These are phyloP conservation scores for Sinodicranocentrus sp. DNA, from an alignment of 2,888 invertebrate species.

Conservation along the genomic window DNA sequence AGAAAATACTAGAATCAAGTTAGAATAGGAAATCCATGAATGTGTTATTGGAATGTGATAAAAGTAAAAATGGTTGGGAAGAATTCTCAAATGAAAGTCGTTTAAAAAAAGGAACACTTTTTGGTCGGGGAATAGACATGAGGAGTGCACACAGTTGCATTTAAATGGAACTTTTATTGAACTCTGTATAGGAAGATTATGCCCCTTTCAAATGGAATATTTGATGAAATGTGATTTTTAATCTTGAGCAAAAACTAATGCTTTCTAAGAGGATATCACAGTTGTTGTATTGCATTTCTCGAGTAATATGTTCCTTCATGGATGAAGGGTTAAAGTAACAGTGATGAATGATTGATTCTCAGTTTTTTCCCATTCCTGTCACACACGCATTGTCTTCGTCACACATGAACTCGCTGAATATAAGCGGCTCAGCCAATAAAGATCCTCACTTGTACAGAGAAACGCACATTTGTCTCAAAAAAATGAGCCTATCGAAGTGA, in stretches of 20 bases:
- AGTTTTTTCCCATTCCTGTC: too few relatives aligned
- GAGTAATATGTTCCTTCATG: too few relatives aligned
- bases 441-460: too few relatives aligned
- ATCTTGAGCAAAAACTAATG: neutral
- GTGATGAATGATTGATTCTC: too few relatives aligned
- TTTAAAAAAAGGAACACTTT: conserved; percentile 27
- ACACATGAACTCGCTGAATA: too few relatives aligned
- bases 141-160: conserved; percentile 23
- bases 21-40: conserved; percentile 48
- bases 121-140: neutral
- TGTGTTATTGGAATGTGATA: conserved; percentile 50
- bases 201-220: conserved; percentile 53
- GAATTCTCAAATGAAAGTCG: conserved; percentile 16
- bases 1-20: too few relatives aligned
- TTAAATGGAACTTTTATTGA: conserved; percentile 43
- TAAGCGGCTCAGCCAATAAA: too few relatives aligned
- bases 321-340: too few relatives aligned
- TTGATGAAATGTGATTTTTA: conserved; percentile 49
- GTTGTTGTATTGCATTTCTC: neutral
- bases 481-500: too few relatives aligned
- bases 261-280: neutral
- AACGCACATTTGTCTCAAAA: too few relatives aligned
- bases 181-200: neutral
- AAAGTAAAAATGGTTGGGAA: conserved; percentile 39
- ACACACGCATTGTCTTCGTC: too few relatives aligned